These are phyloP conservation scores for Jacana jacana DNA, from an alignment of 2,113 vertebrate species.

Conservation along the genomic window DNA sequence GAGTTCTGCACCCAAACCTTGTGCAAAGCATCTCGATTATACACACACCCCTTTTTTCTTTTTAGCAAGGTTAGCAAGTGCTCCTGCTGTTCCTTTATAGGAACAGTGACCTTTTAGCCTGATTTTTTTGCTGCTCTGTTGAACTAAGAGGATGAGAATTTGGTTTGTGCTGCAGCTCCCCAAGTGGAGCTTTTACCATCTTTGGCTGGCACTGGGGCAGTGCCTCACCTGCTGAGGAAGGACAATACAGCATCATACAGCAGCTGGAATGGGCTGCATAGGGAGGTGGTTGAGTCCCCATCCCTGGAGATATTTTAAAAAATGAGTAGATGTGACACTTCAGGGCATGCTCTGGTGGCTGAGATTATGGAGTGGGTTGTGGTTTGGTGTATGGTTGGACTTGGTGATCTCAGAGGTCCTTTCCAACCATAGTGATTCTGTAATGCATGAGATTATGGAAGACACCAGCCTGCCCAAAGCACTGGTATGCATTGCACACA, in stretches of 20 bases:
- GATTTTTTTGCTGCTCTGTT: neutral
- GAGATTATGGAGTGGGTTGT: too few relatives aligned
- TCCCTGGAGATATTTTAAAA: too few relatives aligned
- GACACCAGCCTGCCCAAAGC: neutral
- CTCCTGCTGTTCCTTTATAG: neutral
- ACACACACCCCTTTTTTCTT: neutral
- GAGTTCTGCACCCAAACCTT: neutral
- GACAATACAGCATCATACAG: neutral
- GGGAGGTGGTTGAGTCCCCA: too few relatives aligned
- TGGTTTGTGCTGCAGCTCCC: neutral
- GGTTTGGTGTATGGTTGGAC: too few relatives aligned
- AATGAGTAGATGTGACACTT: too few relatives aligned
- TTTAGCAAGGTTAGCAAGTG: neutral
- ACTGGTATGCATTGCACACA: neutral
- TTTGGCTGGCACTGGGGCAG: neutral
- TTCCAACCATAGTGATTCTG: too few relatives aligned
- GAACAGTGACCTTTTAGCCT: neutral
- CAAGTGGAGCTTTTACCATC: neutral
- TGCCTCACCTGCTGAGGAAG: neutral
- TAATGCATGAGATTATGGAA: neutral
- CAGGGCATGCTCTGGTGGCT: too few relatives aligned
- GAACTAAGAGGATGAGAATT: neutral
- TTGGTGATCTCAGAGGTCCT: too few relatives aligned
- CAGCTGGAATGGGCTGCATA: neutral
- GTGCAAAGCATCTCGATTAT: neutral